Base-by-base conservation (phyloP, 2,888 invertebrate genomes). In the Terebella lapidaria region DNA sequence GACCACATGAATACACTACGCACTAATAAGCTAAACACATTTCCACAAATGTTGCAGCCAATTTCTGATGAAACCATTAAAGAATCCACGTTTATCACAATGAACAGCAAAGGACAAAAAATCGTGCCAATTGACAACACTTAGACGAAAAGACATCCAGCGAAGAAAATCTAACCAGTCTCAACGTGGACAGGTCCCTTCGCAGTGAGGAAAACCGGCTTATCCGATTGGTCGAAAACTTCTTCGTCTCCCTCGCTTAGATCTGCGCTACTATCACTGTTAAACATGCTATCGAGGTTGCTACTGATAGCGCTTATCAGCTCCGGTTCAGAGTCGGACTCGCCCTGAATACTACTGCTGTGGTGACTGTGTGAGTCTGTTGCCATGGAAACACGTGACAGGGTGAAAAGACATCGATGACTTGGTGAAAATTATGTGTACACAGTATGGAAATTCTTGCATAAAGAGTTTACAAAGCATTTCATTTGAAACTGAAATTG, bases 251-350 rank as follows among this genome's bases (percentile, higher is more conserved):
- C 28, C 2, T 62, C 65, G 26, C 63, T 64, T 2, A 30, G 30
- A 27, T 63, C 63, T 15, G 49, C 83, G 67, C 86, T 86, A 57
- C 85, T 86, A 59, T 86, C 86, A 59, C 83, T 88, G 58, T 89
- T 89, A 79, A 91, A 90, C 61, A 91, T 80, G 81, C 74, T 74
- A 64, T 75, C 75, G 46, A 77, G 74, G 67, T 74, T 75, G 63
- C 69, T 74, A 54, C 74, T 75, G 27, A 77, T 74, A 24, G 72
- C 74, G 56, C 74, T 74, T 46, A 76, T 68, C 29, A 74, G 72
- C 57, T 77, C 77, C 4, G 73, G 73, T 61, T 78, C 78, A 0
- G 76, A 76, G 70, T 78, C 78, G 0, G 77, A 77, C 64, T 78
- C 78, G 1, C 77, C 77, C 61, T 78, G 78, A 29, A 78, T 71